Evolutionary conservation across 2,888 invertebrate species (phyloP), one percentile per base, ranked within the genome.

Genomic region (Nyleta sp.): DNA sequence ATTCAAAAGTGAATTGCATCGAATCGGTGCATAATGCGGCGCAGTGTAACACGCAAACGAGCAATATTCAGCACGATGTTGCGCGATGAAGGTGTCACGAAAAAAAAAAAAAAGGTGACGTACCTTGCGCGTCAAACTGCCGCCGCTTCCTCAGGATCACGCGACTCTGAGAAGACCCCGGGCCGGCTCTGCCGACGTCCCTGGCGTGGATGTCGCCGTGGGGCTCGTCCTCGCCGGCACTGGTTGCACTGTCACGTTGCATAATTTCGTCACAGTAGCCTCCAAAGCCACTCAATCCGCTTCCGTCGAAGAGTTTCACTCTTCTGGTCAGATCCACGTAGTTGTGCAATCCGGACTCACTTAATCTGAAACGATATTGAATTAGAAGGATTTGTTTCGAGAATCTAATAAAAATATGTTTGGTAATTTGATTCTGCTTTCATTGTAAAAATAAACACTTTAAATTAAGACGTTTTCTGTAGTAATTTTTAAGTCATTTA

Each of bases 81-180:
- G 7, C n/a, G 15, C 44, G 18, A 64, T 15, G 17, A 38, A 22
- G 20, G 46, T 28, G n/a, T n/a, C 8, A 44, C 6, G 17, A n/a
- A 46, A 24, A 8, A 2, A 1, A 50, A 53, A 24, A 24, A 44
- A 57, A 6, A 28, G 8, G 33, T 67, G 13, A 55, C 44, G 13
- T 84, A 90, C 90, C 90, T 87, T 90, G 90, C 1, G 88, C 85
- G 59, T 90, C 90, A 33, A 90, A 90, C 71, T 90, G 90, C 17
- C 90, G 81, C 35, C 90, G 86, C 64, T 90, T 86, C 15, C 90
- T 85, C 7, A 91, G 79, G 82, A 91, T 88, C 15, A 87, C 87
- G 55, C 90, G 83, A 65, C 85, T 87, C 62, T 90, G 90, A 4
- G 88, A 84, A 33, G 87, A 86, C 13, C 84, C 81, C 1, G 85